These are phyloP conservation scores for Myrmecobius fasciatus DNA, from an alignment of 2,113 vertebrate genomes.

Conservation along the genomic window DNA sequence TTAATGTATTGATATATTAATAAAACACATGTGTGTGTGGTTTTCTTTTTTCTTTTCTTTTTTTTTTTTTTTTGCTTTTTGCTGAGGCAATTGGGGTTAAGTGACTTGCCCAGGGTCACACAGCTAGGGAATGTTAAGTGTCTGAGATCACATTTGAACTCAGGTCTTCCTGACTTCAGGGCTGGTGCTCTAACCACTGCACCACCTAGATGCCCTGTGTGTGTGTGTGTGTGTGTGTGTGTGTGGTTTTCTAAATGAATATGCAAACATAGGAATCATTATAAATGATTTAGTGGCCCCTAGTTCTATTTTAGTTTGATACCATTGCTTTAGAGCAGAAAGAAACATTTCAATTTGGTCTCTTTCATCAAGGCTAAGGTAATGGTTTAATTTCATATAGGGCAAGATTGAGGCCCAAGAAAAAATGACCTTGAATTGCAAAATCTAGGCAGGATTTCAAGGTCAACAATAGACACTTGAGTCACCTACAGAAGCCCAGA, in stretches of 20 bases:
- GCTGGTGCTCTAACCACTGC: too few species aligned
- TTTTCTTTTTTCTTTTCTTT: too few species aligned
- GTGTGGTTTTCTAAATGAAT: neutral
- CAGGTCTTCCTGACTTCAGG: too few species aligned
- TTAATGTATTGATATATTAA: neutral
- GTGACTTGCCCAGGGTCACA: too few species aligned
- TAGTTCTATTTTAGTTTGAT: neutral
- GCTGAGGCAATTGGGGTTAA: too few species aligned
- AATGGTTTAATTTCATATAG: constrained; percentile 34
- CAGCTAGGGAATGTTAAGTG: too few species aligned
- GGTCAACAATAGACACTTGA: neutral
- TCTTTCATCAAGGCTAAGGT: neutral
- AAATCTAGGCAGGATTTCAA: constrained; percentile 7
- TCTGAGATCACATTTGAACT: too few species aligned
- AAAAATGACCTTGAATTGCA: constrained; percentile 17
- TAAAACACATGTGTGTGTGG: neutral
- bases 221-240: too few species aligned
- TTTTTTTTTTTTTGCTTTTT: too few species aligned
- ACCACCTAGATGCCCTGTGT: too few species aligned
- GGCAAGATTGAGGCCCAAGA: constrained; percentile 17
- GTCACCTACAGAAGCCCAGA: constrained; percentile 8
- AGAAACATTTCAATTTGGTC: constrained; percentile 18
- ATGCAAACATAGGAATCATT: too few species aligned
- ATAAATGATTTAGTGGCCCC: too few species aligned
- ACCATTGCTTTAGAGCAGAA: neutral